phyloP scores from a whole-genome alignment of 2,888 invertebrate genomes.

The Gymnoscelis rufifasciata region DNA sequence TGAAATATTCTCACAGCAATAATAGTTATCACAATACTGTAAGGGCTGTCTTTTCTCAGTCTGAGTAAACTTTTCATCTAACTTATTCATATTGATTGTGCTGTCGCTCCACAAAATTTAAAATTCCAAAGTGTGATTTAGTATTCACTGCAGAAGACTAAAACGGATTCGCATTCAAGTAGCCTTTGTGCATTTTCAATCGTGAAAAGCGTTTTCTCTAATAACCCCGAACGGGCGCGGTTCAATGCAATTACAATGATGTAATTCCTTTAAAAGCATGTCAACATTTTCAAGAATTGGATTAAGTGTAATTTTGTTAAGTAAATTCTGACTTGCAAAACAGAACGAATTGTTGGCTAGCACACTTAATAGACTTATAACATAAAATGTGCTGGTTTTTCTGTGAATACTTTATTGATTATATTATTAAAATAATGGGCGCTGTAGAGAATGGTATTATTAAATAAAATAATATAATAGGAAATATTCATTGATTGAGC shows the following conservation, averaged over 20 bases:
- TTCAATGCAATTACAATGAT: slow-evolving; percentile 28
- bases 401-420: neutral
- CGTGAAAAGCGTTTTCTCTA: slow-evolving; percentile 33
- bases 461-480: no score
- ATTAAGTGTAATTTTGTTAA: slow-evolving; percentile 8
- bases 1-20: no score
- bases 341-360: neutral
- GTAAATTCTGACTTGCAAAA: slow-evolving; percentile 10
- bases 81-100: slow-evolving; percentile 7
- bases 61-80: neutral
- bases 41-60: neutral
- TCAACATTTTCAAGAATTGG: slow-evolving; percentile 9
- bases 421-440: neutral
- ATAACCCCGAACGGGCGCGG: slow-evolving; percentile 26
- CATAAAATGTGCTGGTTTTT: neutral
- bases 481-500: no score
- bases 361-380: neutral
- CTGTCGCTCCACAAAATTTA: slow-evolving; percentile 16
- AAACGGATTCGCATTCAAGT: slow-evolving; percentile 44
- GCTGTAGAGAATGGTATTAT: no score
- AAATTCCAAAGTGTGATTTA: slow-evolving; percentile 26
- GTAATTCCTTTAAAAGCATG: slow-evolving; percentile 27
- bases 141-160: slow-evolving; percentile 36
- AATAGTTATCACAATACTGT: no score
- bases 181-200: slow-evolving; percentile 36